Percentiles rank a stretch among this genome's conserved stretches.
Conservation (phyloP, 2,888 invertebrate genomes). For the Netelia virgata region DNA sequence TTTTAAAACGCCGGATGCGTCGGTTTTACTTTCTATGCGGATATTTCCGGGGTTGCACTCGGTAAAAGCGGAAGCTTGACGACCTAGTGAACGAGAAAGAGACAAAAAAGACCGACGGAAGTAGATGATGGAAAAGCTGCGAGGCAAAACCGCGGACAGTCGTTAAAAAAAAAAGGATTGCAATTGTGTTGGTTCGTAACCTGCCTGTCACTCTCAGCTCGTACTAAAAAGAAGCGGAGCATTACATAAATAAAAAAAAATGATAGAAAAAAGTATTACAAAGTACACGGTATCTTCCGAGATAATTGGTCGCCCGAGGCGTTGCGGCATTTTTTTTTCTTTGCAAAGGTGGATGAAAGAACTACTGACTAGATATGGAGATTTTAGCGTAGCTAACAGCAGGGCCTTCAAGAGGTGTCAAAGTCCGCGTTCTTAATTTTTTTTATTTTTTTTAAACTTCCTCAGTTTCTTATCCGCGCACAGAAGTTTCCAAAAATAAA, state of each 20-base stretch:
- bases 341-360: constrained; percentile 30
- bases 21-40: background rate
- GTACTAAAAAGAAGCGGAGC: background rate
- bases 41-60: background rate
- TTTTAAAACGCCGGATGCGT: background rate
- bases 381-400: background rate
- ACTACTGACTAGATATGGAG: background rate
- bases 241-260: background rate
- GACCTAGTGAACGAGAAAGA: background rate
- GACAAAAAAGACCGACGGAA: background rate
- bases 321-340: constrained; percentile 22
- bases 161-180: background rate
- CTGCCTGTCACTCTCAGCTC: background rate
- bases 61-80: background rate
- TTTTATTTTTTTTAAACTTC: too few species aligned
- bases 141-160: background rate
- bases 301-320: constrained; percentile 40
- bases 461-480: background rate
- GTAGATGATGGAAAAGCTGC: constrained; percentile 1
- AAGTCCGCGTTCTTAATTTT: too few species aligned
- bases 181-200: background rate
- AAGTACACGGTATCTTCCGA: constrained; percentile 11
- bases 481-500: background rate
- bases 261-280: background rate
- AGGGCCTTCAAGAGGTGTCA: background rate